These are phyloP conservation scores for Lagorchestes hirsutus DNA, from an alignment of 2,797 vertebrate species.

Conservation along the genomic window DNA sequence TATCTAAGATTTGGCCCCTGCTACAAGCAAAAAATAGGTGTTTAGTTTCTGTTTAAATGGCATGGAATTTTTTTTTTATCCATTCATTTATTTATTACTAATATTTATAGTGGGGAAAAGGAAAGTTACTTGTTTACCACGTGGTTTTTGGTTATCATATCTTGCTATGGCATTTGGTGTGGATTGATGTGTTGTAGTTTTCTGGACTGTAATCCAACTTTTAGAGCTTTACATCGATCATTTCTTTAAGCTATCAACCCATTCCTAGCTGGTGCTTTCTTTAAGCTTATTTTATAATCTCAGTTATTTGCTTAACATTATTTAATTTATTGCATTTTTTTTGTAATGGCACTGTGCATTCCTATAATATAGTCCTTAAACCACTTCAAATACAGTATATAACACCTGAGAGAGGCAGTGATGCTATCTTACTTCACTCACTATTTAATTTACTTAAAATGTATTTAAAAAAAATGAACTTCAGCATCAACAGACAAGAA, in stretches of 20 bases:
- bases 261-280: slow-evolving; percentile 5
- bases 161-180: slow-evolving; percentile 16
- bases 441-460: background rate
- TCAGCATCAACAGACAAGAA: background rate
- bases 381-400: background rate
- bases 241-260: background rate
- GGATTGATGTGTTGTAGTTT: slow-evolving; percentile 40
- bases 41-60: background rate
- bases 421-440: slow-evolving; percentile 3
- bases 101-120: background rate
- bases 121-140: slow-evolving; percentile 10
- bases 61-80: background rate
- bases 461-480: background rate
- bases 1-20: background rate
- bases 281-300: slow-evolving; percentile 50
- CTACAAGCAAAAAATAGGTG: background rate
- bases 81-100: background rate
- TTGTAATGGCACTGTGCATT: background rate
- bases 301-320: slow-evolving; percentile 7
- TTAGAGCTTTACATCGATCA: slow-evolving; percentile 9
- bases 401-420: background rate
- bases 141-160: slow-evolving; percentile 1
- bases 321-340: slow-evolving; percentile 22
- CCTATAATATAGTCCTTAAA: background rate
- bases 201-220: slow-evolving; percentile 39